phyloP scores from a whole-genome alignment of 1,140 invertebrate genomes.

The Meloidogyne floridensis region DNA sequence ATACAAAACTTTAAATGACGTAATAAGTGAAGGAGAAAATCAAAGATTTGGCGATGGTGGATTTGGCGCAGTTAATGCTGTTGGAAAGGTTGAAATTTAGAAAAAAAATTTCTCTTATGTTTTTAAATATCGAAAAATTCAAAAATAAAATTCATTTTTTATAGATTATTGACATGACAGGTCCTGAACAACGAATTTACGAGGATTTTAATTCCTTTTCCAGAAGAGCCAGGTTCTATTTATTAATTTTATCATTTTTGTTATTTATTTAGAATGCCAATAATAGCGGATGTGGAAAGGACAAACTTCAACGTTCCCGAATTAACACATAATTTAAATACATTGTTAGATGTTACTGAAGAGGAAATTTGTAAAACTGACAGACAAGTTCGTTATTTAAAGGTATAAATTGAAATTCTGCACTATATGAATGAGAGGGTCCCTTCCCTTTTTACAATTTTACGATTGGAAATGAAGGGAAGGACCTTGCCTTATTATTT shows the following conservation, averaged over 20 bases:
- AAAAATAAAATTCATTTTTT: constrained; percentile 67
- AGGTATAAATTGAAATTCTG: constrained; percentile 65
- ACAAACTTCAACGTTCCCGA: constrained; percentile 77
- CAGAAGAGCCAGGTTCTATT: constrained; percentile 55
- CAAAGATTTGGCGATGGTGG: constrained; percentile 10
- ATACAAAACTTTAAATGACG: constrained; percentile 88
- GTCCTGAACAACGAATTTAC: constrained; percentile 86
- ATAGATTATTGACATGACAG: constrained; percentile 99
- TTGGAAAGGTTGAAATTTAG: background rate
- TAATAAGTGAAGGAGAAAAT: constrained; percentile 66
- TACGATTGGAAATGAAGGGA: too few relatives aligned
- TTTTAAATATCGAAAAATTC: too few relatives aligned
- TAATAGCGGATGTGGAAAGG: constrained; percentile 45
- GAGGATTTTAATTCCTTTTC: constrained; percentile 69
- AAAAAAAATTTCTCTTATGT: too few relatives aligned
- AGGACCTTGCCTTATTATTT: background rate
- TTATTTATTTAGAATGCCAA: constrained; percentile 35
- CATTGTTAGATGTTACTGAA: constrained; percentile 81
- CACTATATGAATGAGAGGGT: background rate
- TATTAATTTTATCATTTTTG: constrained; percentile 17
- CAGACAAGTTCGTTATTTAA: constrained; percentile 76
- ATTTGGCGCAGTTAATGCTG: background rate
- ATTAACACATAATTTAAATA: constrained; percentile 85
- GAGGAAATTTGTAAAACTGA: constrained; percentile 90
- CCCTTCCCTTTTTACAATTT: too few relatives aligned